Percentiles rank a stretch among this genome's conserved stretches.
These are phyloP conservation scores for Yponomeuta evonymella DNA, from an alignment of 2,888 invertebrate species.

Conservation along the genomic window DNA sequence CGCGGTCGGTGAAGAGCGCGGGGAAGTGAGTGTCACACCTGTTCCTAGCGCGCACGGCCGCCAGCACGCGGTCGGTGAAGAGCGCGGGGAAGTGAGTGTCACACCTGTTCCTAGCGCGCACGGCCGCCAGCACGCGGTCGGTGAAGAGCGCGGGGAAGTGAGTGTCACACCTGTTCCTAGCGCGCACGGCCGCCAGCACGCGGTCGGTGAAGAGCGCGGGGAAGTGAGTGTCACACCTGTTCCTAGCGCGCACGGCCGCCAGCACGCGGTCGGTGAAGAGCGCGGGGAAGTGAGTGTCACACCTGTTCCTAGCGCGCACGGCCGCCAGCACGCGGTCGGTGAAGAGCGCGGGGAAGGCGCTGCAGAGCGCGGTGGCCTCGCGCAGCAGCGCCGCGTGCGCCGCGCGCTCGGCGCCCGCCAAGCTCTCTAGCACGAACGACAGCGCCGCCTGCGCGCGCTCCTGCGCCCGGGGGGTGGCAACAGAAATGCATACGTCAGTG, in stretches of 20 bases:
- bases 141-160: conserved; percentile 75
- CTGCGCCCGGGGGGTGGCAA: conserved; percentile 45
- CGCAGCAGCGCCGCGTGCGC: conserved; percentile 85
- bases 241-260: conserved; percentile 81
- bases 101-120: conserved; percentile 78
- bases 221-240: conserved; percentile 70
- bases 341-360: conserved; percentile 87
- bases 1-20: conserved; percentile 79
- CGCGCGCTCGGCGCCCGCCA: conserved; percentile 82
- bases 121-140: conserved; percentile 85
- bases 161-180: conserved; percentile 54
- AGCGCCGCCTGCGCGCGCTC: conserved; percentile 88
- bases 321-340: conserved; percentile 86
- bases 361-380: conserved; percentile 88
- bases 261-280: conserved; percentile 88
- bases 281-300: conserved; percentile 75
- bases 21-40: conserved; percentile 69
- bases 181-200: conserved; percentile 83
- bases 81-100: conserved; percentile 83
- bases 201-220: conserved; percentile 88
- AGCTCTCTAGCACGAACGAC: conserved; percentile 86
- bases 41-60: conserved; percentile 82
- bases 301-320: conserved; percentile 80
- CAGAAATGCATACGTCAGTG: not conserved
- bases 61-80: conserved; percentile 86